Base-by-base conservation (phyloP, 2,888 invertebrate genomes). In the Eristalis arbustorum region DNA sequence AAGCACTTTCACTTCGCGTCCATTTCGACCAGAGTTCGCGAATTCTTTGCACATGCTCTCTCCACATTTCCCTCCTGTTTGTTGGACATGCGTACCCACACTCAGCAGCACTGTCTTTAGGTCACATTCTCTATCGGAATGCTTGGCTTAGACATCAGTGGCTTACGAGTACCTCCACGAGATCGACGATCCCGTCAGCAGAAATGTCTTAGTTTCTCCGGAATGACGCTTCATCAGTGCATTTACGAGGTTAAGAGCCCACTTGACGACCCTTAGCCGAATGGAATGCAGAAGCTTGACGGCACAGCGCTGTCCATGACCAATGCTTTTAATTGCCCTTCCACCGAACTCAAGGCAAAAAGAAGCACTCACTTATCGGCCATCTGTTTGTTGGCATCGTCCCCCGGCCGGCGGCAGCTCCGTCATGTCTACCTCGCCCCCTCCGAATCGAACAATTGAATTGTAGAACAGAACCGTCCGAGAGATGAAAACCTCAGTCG, bases 401-500 rank as follows among this genome's bases (percentile, higher is more conserved):
- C 49, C 49, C 49, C 37, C 37, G 5, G 6, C 6, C 10, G 34
- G 11, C 34, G 2, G 34, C 34, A 11, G 10, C 34, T 37, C 37
- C 63, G n/a, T 37, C 11, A 10, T 73, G 23, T 28, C 71, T 31
- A 5, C 2, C 13, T 23, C 14, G 11, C 23, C 8, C 3, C 28
- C 28, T 0, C 18, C 42, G 42, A 42, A 42, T 42, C n/a, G 18
- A 49, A 37, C 73, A 64, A 64, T 75, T 75, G 40, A 74, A 59
- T 67, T 75, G 3, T 25, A 62, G 62, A 56, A 67, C 42, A 75
- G 75, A 75, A 59, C 66, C 49, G 59, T 59, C 40, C 34, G 23
- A 63, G 34, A 31, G 18, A 23, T 28, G 42, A 62, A 62, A 28
- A 62, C n/a, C 14, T 64, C 64, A 37, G 23, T 34, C 64, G 49